These are phyloP conservation scores for Agriopis aurantiaria DNA, from an alignment of 2,888 invertebrate species.

Conservation along the genomic window DNA sequence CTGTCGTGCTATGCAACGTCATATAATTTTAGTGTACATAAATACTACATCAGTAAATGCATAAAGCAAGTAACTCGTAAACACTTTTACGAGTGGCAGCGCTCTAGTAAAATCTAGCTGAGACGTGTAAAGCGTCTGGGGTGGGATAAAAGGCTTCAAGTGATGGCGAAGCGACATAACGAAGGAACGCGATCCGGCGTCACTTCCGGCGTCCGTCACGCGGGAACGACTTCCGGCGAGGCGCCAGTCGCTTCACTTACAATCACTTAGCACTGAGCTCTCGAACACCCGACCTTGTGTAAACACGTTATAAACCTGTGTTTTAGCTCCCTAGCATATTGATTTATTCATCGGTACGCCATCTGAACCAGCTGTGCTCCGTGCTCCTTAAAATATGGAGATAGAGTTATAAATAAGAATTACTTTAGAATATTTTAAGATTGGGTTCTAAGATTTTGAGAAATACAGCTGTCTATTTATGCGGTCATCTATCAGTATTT, in stretches of 20 bases:
- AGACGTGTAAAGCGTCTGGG: constrained; percentile 49
- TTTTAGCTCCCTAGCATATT: constrained; percentile 49
- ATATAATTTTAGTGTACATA: constrained; percentile 40
- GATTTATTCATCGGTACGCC: constrained; percentile 45
- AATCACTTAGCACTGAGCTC: constrained; percentile 83
- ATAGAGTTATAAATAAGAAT: constrained; percentile 33
- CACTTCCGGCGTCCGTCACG: constrained; percentile 84
- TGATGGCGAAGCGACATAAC: constrained; percentile 70
- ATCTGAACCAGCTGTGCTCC: constrained; percentile 32
- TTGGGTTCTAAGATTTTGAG: neutral
- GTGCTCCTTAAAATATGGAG: constrained; percentile 12
- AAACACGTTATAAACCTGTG: constrained; percentile 58
- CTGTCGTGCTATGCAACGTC: constrained; percentile 29
- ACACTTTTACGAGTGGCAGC: constrained; percentile 44
- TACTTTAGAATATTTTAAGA: constrained; percentile 17
- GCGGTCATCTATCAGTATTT: neutral
- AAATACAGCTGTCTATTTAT: constrained; percentile 7
- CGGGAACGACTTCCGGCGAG: constrained; percentile 82
- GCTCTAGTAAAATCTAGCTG: constrained; percentile 41
- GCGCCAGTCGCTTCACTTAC: constrained; percentile 82
- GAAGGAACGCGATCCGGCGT: constrained; percentile 81
- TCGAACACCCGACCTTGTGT: constrained; percentile 66
- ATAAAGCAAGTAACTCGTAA: constrained; percentile 45
- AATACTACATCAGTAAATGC: constrained; percentile 39
- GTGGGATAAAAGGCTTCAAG: constrained; percentile 62